These are phyloP conservation scores for Sialia sialis DNA, from an alignment of 2,113 vertebrate genomes.

Conservation along the genomic window DNA sequence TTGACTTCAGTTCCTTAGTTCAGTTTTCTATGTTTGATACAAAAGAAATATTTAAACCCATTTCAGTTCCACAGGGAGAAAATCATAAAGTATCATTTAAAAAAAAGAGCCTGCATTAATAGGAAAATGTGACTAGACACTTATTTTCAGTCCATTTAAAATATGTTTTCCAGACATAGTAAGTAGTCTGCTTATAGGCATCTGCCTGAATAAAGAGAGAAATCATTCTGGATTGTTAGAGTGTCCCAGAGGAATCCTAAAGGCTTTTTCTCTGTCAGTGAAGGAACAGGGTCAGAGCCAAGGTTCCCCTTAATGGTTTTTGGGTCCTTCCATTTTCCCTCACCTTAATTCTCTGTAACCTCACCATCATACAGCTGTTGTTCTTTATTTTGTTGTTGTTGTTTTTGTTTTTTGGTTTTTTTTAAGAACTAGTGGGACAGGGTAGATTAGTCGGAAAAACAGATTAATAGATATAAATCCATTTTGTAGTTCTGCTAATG, in stretches of 20 bases:
- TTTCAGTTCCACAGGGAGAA: not conserved
- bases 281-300: not conserved
- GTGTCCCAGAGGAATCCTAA: not conserved
- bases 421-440: rapidly evolving
- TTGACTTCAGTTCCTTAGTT: not conserved
- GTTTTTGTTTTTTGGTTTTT: not conserved
- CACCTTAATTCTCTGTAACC: not conserved
- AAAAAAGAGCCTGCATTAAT: not conserved
- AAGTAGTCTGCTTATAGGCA: not conserved
- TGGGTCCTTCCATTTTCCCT: not conserved
- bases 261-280: not conserved
- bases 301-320: not conserved
- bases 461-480: not conserved
- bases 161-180: not conserved
- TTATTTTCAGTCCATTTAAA: not conserved
- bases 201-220: not conserved
- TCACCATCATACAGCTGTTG: not conserved
- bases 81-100: not conserved
- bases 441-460: not conserved
- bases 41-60: not conserved
- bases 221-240: not conserved
- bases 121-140: not conserved
- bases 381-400: not conserved
- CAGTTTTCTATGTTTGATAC: not conserved
- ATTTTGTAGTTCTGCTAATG: not conserved